These are phyloP conservation scores for Chaetoderma sp. DNA, from an alignment of 2,888 invertebrate species.

Conservation along the genomic window DNA sequence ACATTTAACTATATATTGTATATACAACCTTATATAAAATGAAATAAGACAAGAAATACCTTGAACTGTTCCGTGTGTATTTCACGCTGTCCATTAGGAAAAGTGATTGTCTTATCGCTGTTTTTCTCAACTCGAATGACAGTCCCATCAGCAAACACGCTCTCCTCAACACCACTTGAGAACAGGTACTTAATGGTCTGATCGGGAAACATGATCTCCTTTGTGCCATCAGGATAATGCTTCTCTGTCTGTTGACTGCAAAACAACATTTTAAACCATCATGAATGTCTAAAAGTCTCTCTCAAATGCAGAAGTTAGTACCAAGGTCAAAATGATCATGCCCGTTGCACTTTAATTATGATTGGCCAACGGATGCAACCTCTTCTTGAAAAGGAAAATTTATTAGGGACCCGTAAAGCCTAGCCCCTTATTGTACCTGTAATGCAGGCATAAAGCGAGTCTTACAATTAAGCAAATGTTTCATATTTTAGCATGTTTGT, in stretches of 20 bases:
- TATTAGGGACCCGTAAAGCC: too few relatives aligned
- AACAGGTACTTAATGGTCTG: slow-evolving; percentile 81
- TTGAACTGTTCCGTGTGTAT: slow-evolving; percentile 86
- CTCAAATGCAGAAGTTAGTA: too few relatives aligned
- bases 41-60: slow-evolving; percentile 71
- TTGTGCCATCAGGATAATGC: slow-evolving; percentile 81
- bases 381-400: too few relatives aligned
- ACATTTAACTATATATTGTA: background rate
- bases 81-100: slow-evolving; percentile 90
- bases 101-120: slow-evolving; percentile 82
- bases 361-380: too few relatives aligned
- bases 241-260: slow-evolving; percentile 87
- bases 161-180: slow-evolving; percentile 74
- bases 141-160: slow-evolving; percentile 81
- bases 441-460: too few relatives aligned
- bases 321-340: too few relatives aligned
- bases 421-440: too few relatives aligned
- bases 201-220: slow-evolving; percentile 85
- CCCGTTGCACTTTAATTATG: too few relatives aligned
- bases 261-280: too few relatives aligned
- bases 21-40: background rate
- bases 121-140: slow-evolving; percentile 69
- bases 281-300: too few relatives aligned
- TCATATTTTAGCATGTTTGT: too few relatives aligned
- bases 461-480: too few relatives aligned